Conservation (phyloP, 53 echinoderm and acorn worm species). For the Paracentrotus lividus region DNA sequence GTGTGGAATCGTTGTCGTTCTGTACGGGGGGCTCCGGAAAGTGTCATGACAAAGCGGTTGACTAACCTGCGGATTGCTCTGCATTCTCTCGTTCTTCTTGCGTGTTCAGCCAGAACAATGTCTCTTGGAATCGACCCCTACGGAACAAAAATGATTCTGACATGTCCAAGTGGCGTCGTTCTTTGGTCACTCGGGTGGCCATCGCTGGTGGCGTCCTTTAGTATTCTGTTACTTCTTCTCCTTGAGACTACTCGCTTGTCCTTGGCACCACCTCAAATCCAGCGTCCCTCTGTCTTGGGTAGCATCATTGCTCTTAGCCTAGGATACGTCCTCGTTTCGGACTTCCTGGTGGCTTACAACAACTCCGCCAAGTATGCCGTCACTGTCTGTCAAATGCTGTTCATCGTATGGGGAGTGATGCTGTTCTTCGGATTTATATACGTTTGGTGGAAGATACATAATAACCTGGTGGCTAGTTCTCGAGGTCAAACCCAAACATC, state of each 20-base stretch:
- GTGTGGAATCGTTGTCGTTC: not conserved
- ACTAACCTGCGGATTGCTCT: slow-evolving; percentile 68
- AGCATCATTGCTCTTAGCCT: slow-evolving; percentile 71
- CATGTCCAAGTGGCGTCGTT: slow-evolving; percentile 74
- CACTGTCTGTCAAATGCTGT: slow-evolving; percentile 77
- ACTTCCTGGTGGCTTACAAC: slow-evolving; percentile 82
- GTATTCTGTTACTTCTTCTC: slow-evolving; percentile 79
- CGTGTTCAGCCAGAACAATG: slow-evolving; percentile 71
- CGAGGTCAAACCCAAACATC: slow-evolving; percentile 68
- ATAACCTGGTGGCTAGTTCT: slow-evolving; percentile 71
- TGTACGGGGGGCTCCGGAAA: slow-evolving; percentile 44
- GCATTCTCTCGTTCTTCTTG: slow-evolving; percentile 75
- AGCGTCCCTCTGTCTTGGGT: slow-evolving; percentile 74
- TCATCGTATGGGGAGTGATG: slow-evolving; percentile 80
- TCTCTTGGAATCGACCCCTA: slow-evolving; percentile 79
- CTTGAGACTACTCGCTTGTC: slow-evolving; percentile 85
- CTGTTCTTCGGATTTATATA: slow-evolving; percentile 73
- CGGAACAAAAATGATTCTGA: slow-evolving; percentile 76
- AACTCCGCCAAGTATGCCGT: slow-evolving; percentile 73
- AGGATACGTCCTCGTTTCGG: slow-evolving; percentile 78
- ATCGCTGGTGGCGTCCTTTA: slow-evolving; percentile 78
- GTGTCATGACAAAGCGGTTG: slow-evolving; percentile 55
- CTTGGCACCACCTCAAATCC: slow-evolving; percentile 79
- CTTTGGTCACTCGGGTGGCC: slow-evolving; percentile 89
- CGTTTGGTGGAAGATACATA: slow-evolving; percentile 81